Evolutionary conservation across 2,888 invertebrate species (phyloP).

Genomic region (Amphipyra tragopoginis): DNA sequence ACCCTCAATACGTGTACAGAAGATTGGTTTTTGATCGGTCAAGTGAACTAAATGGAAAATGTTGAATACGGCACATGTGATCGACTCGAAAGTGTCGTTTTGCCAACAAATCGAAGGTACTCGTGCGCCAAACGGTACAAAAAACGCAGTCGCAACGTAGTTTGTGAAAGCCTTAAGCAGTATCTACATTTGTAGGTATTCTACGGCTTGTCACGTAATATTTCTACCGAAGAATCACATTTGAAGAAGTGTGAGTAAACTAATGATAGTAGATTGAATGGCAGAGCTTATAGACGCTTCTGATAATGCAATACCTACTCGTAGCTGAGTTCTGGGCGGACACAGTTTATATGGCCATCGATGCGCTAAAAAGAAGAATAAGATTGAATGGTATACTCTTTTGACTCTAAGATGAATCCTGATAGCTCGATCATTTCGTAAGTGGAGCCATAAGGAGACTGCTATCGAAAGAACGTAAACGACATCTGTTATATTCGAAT

Average conservation of each 20-base stretch:
- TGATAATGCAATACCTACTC: too few relatives aligned
- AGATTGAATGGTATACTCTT: too few relatives aligned
- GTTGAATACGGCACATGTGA: constrained; percentile 10
- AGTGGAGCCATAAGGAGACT: too few relatives aligned
- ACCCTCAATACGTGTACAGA: constrained; percentile 9
- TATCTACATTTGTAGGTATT: too few relatives aligned
- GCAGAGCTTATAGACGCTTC: constrained; percentile 16
- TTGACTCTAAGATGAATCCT: too few relatives aligned
- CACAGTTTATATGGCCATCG: too few relatives aligned
- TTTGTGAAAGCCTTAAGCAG: background rate
- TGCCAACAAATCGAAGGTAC: constrained; percentile 24
- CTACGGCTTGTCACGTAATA: too few relatives aligned
- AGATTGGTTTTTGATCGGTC: constrained; percentile 13
- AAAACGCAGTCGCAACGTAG: constrained; percentile 11
- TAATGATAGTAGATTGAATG: constrained; percentile 12
- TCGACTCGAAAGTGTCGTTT: constrained; percentile 14
- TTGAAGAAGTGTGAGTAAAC: constrained; percentile 5
- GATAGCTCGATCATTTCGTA: too few relatives aligned
- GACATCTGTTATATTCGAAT: too few relatives aligned
- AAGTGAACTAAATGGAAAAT: constrained; percentile 2
- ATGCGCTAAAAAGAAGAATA: too few relatives aligned
- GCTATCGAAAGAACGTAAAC: too few relatives aligned
- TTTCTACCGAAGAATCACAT: background rate
- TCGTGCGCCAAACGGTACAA: background rate
- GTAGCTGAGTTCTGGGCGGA: too few relatives aligned